Percentiles rank a stretch among this genome's conserved stretches.
Evolutionary conservation across 2,797 vertebrate species (phyloP).

Genomic region (Pseudomugil tenellus): DNA sequence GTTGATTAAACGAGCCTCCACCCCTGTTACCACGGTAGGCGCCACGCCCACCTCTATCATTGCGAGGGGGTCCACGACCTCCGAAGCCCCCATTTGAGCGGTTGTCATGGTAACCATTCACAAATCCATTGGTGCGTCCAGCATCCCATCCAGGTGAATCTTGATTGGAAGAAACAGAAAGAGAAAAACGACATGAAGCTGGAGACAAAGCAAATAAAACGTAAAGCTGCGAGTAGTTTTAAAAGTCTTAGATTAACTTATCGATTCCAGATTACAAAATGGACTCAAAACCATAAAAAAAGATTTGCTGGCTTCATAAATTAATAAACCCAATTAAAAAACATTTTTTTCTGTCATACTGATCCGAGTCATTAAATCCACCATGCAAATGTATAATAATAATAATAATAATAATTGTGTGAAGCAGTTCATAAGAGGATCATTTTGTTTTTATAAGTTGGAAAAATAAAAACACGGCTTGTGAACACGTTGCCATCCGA

Average conservation of each 20-base stretch:
- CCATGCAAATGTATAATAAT: no score
- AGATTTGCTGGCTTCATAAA: no score
- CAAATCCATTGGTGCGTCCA: conserved; percentile 79
- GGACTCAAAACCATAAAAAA: not conserved
- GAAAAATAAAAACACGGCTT: no score
- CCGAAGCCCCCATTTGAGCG: conserved; percentile 79
- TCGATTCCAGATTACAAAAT: not conserved
- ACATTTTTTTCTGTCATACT: no score
- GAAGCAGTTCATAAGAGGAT: no score
- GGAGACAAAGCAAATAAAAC: not conserved
- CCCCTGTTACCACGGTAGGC: conserved; percentile 79
- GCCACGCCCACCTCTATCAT: conserved; percentile 81
- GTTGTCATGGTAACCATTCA: conserved; percentile 85
- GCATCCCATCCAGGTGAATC: conserved; percentile 83
- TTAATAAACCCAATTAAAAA: no score
- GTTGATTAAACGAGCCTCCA: conserved; percentile 79
- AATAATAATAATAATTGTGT: no score
- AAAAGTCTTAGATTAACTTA: no score
- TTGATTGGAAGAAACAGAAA: not conserved
- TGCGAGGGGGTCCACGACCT: conserved; percentile 79
- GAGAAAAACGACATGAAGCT: not conserved
- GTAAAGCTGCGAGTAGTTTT: no score
- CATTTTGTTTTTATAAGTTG: no score
- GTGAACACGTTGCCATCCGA: no score
- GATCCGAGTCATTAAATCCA: no score